Percentiles rank a stretch among this genome's conserved stretches.
Conservation (phyloP, 2,888 invertebrate genomes). For the Leptinotarsa haldemani region DNA sequence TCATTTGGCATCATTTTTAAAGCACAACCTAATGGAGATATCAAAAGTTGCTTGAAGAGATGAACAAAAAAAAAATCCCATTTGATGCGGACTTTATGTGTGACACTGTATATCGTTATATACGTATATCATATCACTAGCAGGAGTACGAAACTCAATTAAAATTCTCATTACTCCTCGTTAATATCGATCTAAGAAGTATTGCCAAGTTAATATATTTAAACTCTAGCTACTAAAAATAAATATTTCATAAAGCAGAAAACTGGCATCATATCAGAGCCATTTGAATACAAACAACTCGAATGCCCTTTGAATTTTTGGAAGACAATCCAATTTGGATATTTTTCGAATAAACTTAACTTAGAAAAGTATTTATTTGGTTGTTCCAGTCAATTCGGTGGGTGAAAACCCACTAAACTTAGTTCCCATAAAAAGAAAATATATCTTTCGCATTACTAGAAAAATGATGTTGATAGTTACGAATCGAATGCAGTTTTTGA, state of each 20-base stretch:
- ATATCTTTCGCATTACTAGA: neutral
- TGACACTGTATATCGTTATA: conserved; percentile 3
- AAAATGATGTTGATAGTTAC: neutral
- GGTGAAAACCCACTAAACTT: neutral
- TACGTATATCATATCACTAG: conserved; percentile 27
- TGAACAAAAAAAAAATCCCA: no score
- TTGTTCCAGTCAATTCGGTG: conserved; percentile 59
- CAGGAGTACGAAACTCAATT: neutral
- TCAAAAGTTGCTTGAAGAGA: no score
- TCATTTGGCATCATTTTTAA: no score
- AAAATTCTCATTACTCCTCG: neutral
- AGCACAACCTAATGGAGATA: no score
- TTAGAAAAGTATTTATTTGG: conserved; percentile 50
- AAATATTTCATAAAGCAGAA: conserved; percentile 25
- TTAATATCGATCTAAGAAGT: neutral
- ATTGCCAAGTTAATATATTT: conserved; percentile 27
- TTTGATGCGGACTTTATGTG: no score
- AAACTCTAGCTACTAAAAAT: conserved; percentile 28
- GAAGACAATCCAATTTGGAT: conserved; percentile 52
- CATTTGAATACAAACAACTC: conserved; percentile 27
- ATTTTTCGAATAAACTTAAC: conserved; percentile 25
- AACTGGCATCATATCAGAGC: conserved; percentile 27
- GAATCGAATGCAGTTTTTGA: neutral
- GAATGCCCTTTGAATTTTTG: conserved; percentile 43
- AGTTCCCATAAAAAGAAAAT: neutral